phyloP scores from a whole-genome alignment of 2,888 invertebrate species.

The Unio pictorum region DNA sequence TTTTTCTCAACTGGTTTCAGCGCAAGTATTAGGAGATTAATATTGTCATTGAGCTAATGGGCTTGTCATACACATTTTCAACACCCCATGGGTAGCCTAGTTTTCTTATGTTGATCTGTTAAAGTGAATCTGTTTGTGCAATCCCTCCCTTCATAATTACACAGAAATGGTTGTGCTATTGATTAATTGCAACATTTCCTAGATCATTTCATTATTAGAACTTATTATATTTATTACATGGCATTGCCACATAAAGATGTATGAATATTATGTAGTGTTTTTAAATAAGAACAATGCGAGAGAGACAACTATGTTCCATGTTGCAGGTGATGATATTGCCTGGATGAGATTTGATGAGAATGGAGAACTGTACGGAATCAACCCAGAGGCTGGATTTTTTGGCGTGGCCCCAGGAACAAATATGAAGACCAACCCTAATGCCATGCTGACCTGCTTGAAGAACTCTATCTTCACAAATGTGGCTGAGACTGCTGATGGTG shows the following conservation, averaged over 20 bases:
- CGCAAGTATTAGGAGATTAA: no score
- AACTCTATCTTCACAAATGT: slow-evolving; percentile 99
- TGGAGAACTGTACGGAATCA: slow-evolving; percentile 93
- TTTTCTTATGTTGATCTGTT: no score
- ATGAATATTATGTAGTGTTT: neutral
- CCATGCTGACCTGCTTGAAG: slow-evolving; percentile 91
- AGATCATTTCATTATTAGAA: no score
- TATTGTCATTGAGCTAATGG: no score
- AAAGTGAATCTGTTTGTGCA: no score
- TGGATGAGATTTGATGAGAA: slow-evolving; percentile 78
- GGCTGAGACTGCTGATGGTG: slow-evolving; percentile 93
- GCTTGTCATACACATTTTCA: no score
- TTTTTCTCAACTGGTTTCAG: no score
- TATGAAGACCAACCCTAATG: slow-evolving; percentile 92
- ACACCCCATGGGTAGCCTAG: no score
- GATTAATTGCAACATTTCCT: no score
- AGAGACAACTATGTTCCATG: neutral
- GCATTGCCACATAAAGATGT: neutral
- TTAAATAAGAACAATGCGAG: neutral
- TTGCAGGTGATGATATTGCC: slow-evolving; percentile 88
- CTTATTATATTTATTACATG: no score
- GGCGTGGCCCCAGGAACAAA: slow-evolving; percentile 98
- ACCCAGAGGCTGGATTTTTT: slow-evolving; percentile 99
- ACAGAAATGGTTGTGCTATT: no score
- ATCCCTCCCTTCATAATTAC: no score